Base-by-base conservation (phyloP, 2,797 vertebrate species). In the Pseudochirops corinnae region DNA sequence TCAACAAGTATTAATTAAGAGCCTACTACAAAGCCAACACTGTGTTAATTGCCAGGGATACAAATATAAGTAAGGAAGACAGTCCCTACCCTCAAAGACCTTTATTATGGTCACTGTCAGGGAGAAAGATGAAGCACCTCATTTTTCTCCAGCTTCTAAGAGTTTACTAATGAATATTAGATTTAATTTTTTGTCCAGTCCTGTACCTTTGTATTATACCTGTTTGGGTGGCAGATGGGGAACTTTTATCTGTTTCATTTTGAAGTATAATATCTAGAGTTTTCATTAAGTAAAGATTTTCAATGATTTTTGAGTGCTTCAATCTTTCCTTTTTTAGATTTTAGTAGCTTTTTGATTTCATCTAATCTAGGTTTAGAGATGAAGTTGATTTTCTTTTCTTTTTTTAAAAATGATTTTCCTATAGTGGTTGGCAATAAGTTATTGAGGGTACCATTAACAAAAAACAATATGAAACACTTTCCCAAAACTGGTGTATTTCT, bases 81-180 rank as follows among this genome's bases (percentile, higher is more conserved):
- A n/a, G 62, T n/a, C 5, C 33, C 33, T 67, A 67, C 14, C 14
- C 62, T 67, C 33, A 67, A 67, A 67, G 62, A 18, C 33, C 62
- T n/a, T 98, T 98, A 99, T 99, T 99, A 99, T 99, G 99, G 99
- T 98, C 97, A 95, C 95, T 97, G 97, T 98, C 97, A 98, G 96
- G 98, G 98, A 98, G 98, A 99, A 98, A 99, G 99, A 99, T 99
- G 99, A 98, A 97, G 97, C 98, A 98, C 98, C 98, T 96, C 91
- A 98, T 98, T 98, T 98, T 94, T 97, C 95, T 95, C 97, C 94
- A 96, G 98, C 98, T 98, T 97, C 98, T 96, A 93, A 96, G 97
- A 97, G 94, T 93, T 16, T 46, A 95, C 96, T 98, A 98, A 98
- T 98, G 98, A 98, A 98, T 97, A 97, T 92, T 94, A 98, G 98